Base-by-base conservation (phyloP, 2,113 vertebrate genomes). In the Dipodomys merriami region DNA sequence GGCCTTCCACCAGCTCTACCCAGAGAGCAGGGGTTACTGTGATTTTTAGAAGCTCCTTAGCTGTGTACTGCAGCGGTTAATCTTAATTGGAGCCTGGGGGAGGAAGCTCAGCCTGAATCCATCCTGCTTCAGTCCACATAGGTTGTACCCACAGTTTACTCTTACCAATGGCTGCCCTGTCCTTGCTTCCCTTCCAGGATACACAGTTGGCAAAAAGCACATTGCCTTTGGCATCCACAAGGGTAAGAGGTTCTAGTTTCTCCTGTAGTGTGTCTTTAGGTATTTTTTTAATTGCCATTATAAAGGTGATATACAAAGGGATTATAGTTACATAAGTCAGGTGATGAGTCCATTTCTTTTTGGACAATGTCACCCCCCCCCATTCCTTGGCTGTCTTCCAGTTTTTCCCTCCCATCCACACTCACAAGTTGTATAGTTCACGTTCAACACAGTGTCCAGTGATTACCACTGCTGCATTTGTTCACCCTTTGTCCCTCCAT, bases 191-290 rank as follows among this genome's bases (percentile, higher is more conserved):
- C 49, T 86, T 33, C 79, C 44, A 68, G 86, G 82, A 93, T 60
- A 74, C 88, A 62, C 25, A 39, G 20, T 90, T 76, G 77, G 81
- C 91, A 82, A 84, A 78, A 91, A 68, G 46, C 73, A 60, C 27
- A 9, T 72, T 0, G 2, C 67, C 64, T 64, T 94, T 89, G 93
- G 76, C n/a, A 67, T 81, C 86, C 0, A 0, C 29, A 44, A 88
- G 72, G 80, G 68, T 88, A 23, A 29, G 57, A 25, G 9, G 57
- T n/a, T 22, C 81, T 90, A 62, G 30, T 83, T 74, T 90, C 80
- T n/a, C 69, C 83, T 90, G 62, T 91, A 80, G 73, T 68, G 73
- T 60, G 69, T 68, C 53, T 57, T 16, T 57, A 57, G 53, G 53
- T 57, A 13, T 57, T 57, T 57, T 57, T 13, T 57, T 39, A 39